Base-by-base conservation (phyloP, 2,888 invertebrate species). In the Phortica okadai region DNA sequence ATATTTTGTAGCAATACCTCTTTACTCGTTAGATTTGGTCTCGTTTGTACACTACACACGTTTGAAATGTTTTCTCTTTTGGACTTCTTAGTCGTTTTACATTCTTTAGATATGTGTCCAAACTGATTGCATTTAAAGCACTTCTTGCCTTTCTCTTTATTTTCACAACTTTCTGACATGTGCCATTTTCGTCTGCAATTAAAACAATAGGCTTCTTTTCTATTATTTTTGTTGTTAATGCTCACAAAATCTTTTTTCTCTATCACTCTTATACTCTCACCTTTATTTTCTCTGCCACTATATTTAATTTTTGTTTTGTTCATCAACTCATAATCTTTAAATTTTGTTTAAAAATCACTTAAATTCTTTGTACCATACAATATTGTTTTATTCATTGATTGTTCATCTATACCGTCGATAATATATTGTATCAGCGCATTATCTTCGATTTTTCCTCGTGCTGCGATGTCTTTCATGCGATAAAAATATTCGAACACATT, bases 151-250 rank as follows among this genome's bases (percentile, higher is more conserved):
- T 74, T 76, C 0, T 56, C 33, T 45, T 78, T 79, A 45, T 77
- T 64, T 2, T 66, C 21, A 44, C 79, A 82, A 0, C 73, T 72
- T 3, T 50, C 21, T 16, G 79, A 78, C 16, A 50, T 72, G 42
- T 79, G 79, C 1, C 78, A 80, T 67, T 79, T 79, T 2, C n/a
- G 33, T 14, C 81, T 78, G 56, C 79, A 81, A 45, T 80, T 82
- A 25, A 58, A 79, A 64, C 78, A 79, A 8, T 33, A 74, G 50
- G 14, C 75, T 74, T 44, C 70, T 76, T 42, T n/a, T 75, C 10
- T 21, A 1, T 1, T n/a, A 5, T 2, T 2, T 2, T 16, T 59
- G 5, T 2, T 3, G 2, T 59, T 2, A 1, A 2, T 1, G 16
- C 2, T 10, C 10, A 45, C 45, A 7, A 7, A 45, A 14, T 66